phyloP scores from a whole-genome alignment of 2,797 vertebrate species.

The Cossypha niveicapilla region DNA sequence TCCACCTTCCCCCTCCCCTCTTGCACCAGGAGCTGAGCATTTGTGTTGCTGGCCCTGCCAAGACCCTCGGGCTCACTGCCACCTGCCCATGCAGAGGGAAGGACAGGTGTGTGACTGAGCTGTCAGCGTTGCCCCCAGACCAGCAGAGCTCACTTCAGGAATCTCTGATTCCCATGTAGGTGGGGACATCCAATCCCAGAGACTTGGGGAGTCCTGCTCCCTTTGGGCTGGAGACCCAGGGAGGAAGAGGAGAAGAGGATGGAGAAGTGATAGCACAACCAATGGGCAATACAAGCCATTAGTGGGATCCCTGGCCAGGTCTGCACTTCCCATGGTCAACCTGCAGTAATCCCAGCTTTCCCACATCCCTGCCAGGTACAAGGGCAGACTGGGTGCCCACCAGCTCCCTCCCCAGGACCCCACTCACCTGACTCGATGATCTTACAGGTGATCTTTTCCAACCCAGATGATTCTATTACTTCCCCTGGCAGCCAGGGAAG shows the following conservation, averaged over 20 bases:
- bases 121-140: accelerated
- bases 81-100: accelerated
- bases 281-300: neutral
- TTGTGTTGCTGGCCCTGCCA: neutral
- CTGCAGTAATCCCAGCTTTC: neutral
- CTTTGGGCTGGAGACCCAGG: accelerated
- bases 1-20: neutral
- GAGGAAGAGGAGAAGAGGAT: neutral
- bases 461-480: neutral
- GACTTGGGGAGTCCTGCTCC: neutral
- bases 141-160: neutral
- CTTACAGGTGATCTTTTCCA: neutral
- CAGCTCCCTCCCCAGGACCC: neutral
- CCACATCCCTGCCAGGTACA: accelerated
- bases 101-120: neutral
- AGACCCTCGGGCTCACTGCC: accelerated
- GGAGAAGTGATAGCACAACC: neutral
- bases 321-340: neutral
- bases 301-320: neutral
- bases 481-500: neutral
- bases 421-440: conserved; percentile 15
- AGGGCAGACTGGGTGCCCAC: neutral
- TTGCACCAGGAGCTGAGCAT: neutral
- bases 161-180: neutral
- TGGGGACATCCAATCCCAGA: neutral